Conservation (phyloP, 2,797 vertebrate genomes). For the Setipinna tenuifilis region DNA sequence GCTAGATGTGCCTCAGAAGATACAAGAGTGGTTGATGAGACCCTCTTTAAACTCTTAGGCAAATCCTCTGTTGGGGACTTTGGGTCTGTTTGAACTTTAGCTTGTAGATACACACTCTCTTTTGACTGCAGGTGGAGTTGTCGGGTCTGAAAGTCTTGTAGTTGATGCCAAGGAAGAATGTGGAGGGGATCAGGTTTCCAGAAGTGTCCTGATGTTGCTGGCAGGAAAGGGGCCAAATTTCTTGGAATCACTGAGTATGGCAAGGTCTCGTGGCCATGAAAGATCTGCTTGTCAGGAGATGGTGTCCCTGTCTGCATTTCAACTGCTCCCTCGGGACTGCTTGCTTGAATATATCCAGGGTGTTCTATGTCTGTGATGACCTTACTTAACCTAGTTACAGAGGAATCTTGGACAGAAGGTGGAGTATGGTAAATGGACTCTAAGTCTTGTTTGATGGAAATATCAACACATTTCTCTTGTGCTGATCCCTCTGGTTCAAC, state of each 20-base stretch:
- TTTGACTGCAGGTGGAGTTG: conserved; percentile 43
- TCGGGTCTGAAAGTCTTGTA: conserved; percentile 74
- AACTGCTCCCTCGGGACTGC: conserved; percentile 24
- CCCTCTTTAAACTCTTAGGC: conserved; percentile 80
- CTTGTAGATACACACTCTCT: conserved; percentile 53
- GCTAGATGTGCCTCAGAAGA: conserved; percentile 84
- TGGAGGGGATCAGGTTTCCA: conserved; percentile 72
- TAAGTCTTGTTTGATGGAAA: conserved; percentile 75
- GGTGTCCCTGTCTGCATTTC: conserved; percentile 72
- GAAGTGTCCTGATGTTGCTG: conserved; percentile 73
- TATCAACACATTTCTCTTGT: conserved; percentile 74
- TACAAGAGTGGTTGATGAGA: conserved; percentile 76
- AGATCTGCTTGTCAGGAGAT: conserved; percentile 70
- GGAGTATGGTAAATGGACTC: conserved; percentile 72
- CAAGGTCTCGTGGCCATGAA: conserved; percentile 72
- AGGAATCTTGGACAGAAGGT: neutral
- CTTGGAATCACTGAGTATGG: conserved; percentile 75
- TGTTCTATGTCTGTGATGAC: conserved; percentile 4
- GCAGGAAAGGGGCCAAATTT: conserved; percentile 72
- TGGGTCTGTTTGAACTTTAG: neutral
- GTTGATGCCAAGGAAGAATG: conserved; percentile 69
- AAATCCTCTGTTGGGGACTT: conserved; percentile 72
- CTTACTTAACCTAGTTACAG: conserved; percentile 5
- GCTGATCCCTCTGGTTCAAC: conserved; percentile 86
- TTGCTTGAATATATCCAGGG: conserved; percentile 10